These are phyloP conservation scores for Pangasius mekongensis DNA, from an alignment of 2,797 vertebrate genomes.

Conservation along the genomic window DNA sequence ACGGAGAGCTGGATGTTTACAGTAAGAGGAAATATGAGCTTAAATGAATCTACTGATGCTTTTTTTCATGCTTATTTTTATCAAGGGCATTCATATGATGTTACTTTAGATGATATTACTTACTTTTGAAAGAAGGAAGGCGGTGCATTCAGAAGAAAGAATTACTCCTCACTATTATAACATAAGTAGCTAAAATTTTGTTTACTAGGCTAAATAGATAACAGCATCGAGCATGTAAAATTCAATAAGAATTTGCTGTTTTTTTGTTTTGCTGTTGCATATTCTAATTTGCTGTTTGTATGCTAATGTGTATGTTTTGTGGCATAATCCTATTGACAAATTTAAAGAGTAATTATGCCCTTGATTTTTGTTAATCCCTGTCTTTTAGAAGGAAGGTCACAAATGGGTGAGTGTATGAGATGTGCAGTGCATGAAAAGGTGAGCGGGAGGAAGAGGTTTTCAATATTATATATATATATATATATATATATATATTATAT, in stretches of 20 bases:
- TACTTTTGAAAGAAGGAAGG: not conserved
- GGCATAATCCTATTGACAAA: not conserved
- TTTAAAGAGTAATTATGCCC: not conserved
- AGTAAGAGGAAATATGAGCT: not conserved
- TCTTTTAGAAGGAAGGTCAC: not conserved
- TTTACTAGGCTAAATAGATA: not conserved
- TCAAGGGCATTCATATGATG: not conserved
- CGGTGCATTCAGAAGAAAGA: not conserved
- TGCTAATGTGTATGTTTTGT: not conserved
- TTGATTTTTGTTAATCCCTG: not conserved
- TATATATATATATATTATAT: too few relatives aligned
- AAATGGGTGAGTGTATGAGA: too few relatives aligned
- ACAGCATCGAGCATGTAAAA: not conserved
- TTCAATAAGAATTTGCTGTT: not conserved
- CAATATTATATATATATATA: not conserved
- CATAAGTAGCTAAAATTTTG: not conserved
- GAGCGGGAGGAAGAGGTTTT: not conserved
- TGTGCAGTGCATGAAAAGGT: not conserved
- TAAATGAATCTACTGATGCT: not conserved
- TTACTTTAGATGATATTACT: not conserved
- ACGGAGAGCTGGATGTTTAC: not conserved
- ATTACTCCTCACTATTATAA: not conserved
- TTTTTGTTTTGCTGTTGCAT: not conserved
- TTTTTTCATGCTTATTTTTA: not conserved
- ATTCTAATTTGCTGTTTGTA: constrained; percentile 4